These are phyloP conservation scores for Vireo griseus DNA, from an alignment of 2,797 vertebrate species.

Conservation along the genomic window DNA sequence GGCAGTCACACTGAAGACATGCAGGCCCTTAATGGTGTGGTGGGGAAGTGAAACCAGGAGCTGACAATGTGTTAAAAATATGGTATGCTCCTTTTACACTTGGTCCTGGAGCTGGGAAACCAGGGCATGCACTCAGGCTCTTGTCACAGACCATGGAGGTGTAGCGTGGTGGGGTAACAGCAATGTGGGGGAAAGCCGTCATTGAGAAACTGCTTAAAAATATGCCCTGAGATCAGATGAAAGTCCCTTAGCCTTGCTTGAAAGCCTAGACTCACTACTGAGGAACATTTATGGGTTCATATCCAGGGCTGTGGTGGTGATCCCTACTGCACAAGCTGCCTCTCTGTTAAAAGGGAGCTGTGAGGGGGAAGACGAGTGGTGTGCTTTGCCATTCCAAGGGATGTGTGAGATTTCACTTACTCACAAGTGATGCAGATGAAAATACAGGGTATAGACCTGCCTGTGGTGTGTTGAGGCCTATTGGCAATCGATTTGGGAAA, in stretches of 20 bases:
- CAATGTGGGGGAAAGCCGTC: accelerated
- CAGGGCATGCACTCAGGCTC: not conserved
- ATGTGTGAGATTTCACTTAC: not conserved
- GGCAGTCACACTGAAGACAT: not conserved
- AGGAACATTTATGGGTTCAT: not conserved
- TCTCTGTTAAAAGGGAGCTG: not conserved
- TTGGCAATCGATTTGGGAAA: not conserved
- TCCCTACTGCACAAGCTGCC: not conserved
- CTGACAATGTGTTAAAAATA: not conserved
- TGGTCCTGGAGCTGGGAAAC: not conserved
- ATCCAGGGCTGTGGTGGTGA: not conserved
- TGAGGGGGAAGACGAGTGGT: not conserved
- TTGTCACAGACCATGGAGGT: not conserved
- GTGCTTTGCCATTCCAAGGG: not conserved
- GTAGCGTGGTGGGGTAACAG: not conserved
- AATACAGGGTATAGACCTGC: not conserved
- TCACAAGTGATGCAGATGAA: not conserved
- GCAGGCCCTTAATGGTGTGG: not conserved
- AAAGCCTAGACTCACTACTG: not conserved
- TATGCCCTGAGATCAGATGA: not conserved
- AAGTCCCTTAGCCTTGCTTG: not conserved
- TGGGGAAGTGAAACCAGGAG: not conserved
- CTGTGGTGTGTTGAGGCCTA: not conserved
- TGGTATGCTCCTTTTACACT: not conserved
- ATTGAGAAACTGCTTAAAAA: not conserved